Conservation (phyloP, 2,797 vertebrate species). For the Halcyon badia region DNA sequence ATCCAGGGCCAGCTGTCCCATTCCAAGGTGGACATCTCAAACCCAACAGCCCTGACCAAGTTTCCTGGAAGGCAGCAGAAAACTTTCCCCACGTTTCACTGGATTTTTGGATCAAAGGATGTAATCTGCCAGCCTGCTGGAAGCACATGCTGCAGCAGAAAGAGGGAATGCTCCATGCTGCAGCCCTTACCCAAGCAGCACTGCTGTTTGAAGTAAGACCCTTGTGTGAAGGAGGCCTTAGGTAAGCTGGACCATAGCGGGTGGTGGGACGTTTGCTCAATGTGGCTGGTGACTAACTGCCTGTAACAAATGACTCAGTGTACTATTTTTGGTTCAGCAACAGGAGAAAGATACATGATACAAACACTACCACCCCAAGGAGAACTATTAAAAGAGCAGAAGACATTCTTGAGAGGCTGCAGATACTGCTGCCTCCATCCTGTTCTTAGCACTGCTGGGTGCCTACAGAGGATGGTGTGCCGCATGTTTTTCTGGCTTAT, state of each 20-base stretch:
- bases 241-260: not conserved
- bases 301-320: conserved; percentile 38
- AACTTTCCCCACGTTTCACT: not conserved
- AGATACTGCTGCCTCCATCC: not conserved
- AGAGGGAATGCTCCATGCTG: not conserved
- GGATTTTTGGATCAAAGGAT: not conserved
- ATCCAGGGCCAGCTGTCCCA: not conserved
- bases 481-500: not conserved
- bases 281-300: not conserved
- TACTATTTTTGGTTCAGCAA: conserved; percentile 65
- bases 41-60: not conserved
- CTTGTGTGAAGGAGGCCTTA: not conserved
- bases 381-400: conserved; percentile 74
- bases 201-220: not conserved
- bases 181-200: not conserved
- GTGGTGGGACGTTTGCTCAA: fast-evolving
- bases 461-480: not conserved
- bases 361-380: not conserved
- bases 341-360: conserved; percentile 43
- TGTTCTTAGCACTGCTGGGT: not conserved
- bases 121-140: not conserved
- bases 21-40: not conserved
- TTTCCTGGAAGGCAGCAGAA: not conserved
- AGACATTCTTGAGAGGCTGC: conserved; percentile 64
- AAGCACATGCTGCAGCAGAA: not conserved